Evolutionary conservation across 1,140 invertebrate species (phyloP).

Genomic region (Goniozus legneri): DNA sequence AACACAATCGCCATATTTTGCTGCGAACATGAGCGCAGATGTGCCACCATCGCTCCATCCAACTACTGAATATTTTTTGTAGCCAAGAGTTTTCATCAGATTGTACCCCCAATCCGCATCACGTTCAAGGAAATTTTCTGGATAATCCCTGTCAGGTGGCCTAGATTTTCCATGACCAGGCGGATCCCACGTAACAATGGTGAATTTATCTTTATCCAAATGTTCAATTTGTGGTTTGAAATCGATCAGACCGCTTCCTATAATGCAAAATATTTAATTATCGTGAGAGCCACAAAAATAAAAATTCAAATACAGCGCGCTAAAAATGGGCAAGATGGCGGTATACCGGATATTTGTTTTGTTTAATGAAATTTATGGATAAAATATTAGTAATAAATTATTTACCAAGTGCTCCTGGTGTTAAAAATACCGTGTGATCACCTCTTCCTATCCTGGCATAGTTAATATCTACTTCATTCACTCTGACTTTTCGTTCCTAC

Average conservation of each 20-base stretch:
- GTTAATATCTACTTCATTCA: constrained; percentile 63
- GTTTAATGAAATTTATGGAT: neutral
- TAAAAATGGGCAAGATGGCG: no score
- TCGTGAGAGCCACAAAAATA: no score
- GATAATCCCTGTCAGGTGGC: constrained; percentile 71
- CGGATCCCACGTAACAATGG: constrained; percentile 81
- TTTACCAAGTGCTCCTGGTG: constrained; percentile 73
- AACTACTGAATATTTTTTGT: constrained; percentile 70
- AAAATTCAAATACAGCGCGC: no score
- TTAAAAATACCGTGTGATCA: constrained; percentile 63
- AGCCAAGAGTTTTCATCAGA: constrained; percentile 71
- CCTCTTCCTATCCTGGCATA: constrained; percentile 72
- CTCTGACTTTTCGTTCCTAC: constrained; percentile 57
- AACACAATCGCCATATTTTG: constrained; percentile 63
- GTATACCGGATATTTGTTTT: no score
- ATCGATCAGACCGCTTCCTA: constrained; percentile 72
- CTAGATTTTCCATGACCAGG: constrained; percentile 83
- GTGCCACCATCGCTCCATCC: constrained; percentile 91
- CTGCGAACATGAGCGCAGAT: constrained; percentile 71
- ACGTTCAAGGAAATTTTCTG: constrained; percentile 66
- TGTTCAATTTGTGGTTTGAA: constrained; percentile 76
- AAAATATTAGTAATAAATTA: constrained; percentile 1
- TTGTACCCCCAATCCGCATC: constrained; percentile 72
- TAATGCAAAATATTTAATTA: constrained; percentile 5
- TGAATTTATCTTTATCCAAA: constrained; percentile 67